Evolutionary conservation across 2,797 vertebrate genomes (phyloP), one percentile per base, ranked within the genome.

Genomic region (Galaxias olidus): DNA sequence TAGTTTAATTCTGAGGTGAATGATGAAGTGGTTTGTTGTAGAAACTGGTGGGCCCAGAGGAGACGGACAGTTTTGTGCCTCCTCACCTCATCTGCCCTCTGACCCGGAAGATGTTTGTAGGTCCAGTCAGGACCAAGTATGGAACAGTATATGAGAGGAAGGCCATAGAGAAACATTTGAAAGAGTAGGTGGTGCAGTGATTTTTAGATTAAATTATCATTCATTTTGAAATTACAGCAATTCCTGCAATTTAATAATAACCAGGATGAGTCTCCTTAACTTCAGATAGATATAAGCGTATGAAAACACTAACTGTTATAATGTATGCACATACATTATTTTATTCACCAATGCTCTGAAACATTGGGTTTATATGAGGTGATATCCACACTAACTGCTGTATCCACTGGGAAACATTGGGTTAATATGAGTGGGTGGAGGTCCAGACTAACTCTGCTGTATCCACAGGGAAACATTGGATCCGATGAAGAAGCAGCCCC

Each of bases 21-120:
- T 30, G 30, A 30, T 4, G 6, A 15, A 18, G n/a, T 41, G 2
- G 40, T 52, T n/a, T 20, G 10, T 69, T 9, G 40, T 62, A 88
- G 84, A 71, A 63, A 75, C 44, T 86, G 66, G 66, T 78, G 63
- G 69, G 66, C 43, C 15, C 20, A 42, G 68, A 61, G 53, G 43
- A 47, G 9, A 1, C 74, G 6, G 59, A 74, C 46, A 40, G 14
- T 9, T 20, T 15, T 15, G 9, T 80, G 55, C 86, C 86, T 0
- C 64, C 59, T n/a, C 79, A 87, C 54, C 76, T 89, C 45, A 56
- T 74, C 44, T 88, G 86, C 71, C 75, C 77, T 4, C 63, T 89
- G 44, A 82, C 82, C 40, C 84, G 81, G 66, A 87, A 70, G 67
- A 71, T 89, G 66, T 88, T 87, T 71, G 69, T 85, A 45, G 85